Evolutionary conservation across 2,113 vertebrate species (phyloP), one percentile per base, ranked within the genome.

Genomic region (Tychaedon coryphoeus): DNA sequence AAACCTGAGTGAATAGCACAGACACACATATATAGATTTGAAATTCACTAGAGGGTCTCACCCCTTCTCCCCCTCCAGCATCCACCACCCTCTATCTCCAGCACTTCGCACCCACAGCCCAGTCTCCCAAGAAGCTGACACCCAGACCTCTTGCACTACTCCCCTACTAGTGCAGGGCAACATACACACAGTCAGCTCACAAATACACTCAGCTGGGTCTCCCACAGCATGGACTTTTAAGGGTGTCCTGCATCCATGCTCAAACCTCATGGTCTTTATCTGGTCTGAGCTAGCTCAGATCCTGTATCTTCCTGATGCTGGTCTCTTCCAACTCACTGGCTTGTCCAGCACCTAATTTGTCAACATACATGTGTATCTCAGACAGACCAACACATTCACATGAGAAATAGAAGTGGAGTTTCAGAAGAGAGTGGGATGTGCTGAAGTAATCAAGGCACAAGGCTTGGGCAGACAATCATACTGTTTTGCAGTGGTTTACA

Each of bases 61-160:
- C 6, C 8, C 7, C 4, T 34, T 6, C 14, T 5, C 4, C 0
- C 0, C 0, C 8, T 72, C 8, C 54, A 58, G 48, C 48, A 71
- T 10, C 10, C 15, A 34, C 5, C 17, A 31, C 5, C 14, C 8
- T 3, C 0, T 19, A 65, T 48, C 31, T 66, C 58, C 34, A 80
- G 54, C 28, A 80, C 22, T 2, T 61, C 16, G 42, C 45, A 89
- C 13, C n/a, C 64, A 70, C 4, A 84, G 56, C 56, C 50, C 38
- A 58, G 14, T 38, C 25, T 70, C 69, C 34, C 64, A 61, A 48
- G n/a, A n/a, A 84, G 25, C 22, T 57, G 73, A 53, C 28, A 70
- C 8, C 2, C 31, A 61, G 54, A 61, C 20, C 8, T 73, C 31
- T 15, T 66, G 19, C 26, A 73, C 43, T 67, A 34, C 33, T 71